Evolutionary conservation across 2,797 vertebrate species (phyloP), one percentile per base, ranked within the genome.

Genomic region (Merluccius polli): DNA sequence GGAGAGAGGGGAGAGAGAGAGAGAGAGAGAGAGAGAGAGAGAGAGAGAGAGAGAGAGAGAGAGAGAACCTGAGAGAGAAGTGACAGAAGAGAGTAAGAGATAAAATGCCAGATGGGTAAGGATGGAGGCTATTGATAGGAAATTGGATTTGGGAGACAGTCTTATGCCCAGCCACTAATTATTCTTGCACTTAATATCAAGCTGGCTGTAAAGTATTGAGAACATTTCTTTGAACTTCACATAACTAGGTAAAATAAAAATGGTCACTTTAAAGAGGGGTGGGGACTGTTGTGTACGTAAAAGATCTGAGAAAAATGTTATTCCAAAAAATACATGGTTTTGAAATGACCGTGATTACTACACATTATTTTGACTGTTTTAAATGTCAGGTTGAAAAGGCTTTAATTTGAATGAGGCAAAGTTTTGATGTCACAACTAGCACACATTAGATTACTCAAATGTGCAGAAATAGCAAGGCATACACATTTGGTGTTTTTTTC

Each of bases 91-190:
- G 67, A 32, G 67, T 4, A 12, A 68, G 65, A 24, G 38, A 79
- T 30, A 71, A 27, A 38, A 75, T 31, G 44, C 85, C 92, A 95
- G 92, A 93, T 93, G 92, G 92, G 82, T 81, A 76, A 75, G 79
- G 84, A 83, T 75, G 79, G 82, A 91, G 90, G 90, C 91, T 92
- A 92, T 90, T 91, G 91, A 91, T 84, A 78, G 88, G 80, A 92
- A 93, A 94, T 94, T 92, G 89, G 84, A 90, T 92, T 91, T 88
- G 84, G 82, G 83, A 86, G 77, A 81, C 86, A 78, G 82, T 73
- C 83, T 87, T 83, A 81, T 77, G 84, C 85, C 84, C 80, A 81
- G 79, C 21, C 76, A 27, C 75, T 70, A 78, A 84, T 83, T 84
- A 72, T 67, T 73, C 80, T 59, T 13, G 65, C 72, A 41, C 38